Evolutionary conservation across 2,113 vertebrate species (phyloP).

Genomic region (Noturus placidus): DNA sequence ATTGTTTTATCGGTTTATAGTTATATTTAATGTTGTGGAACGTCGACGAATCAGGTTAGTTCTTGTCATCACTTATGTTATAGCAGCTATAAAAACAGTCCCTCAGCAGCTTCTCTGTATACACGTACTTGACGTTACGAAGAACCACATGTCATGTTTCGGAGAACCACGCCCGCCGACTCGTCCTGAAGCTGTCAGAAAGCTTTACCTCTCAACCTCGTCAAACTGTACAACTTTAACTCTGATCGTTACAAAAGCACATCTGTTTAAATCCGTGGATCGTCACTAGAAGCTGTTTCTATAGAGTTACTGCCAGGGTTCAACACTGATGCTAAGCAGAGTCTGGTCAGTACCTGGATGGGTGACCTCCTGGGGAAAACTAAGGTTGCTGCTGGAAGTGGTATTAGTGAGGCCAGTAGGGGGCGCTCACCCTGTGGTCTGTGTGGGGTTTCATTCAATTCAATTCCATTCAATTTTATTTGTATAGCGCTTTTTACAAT

Average conservation of each 20-base stretch:
- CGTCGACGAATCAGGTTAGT: background rate
- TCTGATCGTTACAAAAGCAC: background rate
- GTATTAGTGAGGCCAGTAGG: no score
- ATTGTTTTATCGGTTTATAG: background rate
- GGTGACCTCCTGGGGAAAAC: no score
- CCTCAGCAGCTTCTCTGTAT: background rate
- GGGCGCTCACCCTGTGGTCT: no score
- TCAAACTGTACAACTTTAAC: no score
- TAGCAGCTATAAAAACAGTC: background rate
- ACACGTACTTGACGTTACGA: background rate
- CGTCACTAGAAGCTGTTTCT: background rate
- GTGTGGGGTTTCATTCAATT: no score
- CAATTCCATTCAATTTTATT: no score
- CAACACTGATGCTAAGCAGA: no score
- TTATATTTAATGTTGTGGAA: background rate
- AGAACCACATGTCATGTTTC: background rate
- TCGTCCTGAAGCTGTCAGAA: background rate
- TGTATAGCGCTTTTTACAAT: no score
- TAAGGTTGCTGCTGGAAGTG: no score
- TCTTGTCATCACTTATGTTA: background rate
- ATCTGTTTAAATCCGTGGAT: background rate
- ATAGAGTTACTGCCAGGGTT: background rate
- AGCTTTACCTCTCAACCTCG: no score
- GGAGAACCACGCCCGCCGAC: background rate
- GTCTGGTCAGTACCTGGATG: no score